These are phyloP conservation scores for Pollenia griseotomentosa DNA, from an alignment of 2,888 invertebrate species.

Conservation along the genomic window DNA sequence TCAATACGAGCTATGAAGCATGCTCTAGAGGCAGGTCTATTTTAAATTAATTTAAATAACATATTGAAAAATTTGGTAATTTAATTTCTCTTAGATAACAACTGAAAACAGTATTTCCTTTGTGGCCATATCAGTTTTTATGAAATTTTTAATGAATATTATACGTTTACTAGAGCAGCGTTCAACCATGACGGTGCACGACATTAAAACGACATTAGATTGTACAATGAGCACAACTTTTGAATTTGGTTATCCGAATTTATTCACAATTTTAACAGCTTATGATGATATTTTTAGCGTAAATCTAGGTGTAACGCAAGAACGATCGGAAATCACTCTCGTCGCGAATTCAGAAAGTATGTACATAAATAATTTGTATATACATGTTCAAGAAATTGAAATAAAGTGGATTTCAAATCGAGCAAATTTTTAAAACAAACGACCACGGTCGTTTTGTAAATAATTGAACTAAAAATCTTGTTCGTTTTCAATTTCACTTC, in stretches of 20 bases:
- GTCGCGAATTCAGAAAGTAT: slow-evolving; percentile 81
- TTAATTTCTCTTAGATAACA: slow-evolving; percentile 77
- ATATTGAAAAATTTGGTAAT: neutral
- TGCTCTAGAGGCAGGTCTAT: slow-evolving; percentile 80
- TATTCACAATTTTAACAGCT: slow-evolving; percentile 80
- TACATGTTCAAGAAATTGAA: no score
- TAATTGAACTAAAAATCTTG: no score
- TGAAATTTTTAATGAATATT: slow-evolving; percentile 81
- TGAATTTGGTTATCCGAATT: slow-evolving; percentile 82
- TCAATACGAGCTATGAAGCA: slow-evolving; percentile 82
- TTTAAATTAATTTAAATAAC: neutral
- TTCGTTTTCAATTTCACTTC: no score
- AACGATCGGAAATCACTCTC: slow-evolving; percentile 81
- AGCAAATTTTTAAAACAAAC: no score
- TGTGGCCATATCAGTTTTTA: slow-evolving; percentile 80
- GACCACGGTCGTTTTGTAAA: no score
- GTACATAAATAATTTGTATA: slow-evolving; percentile 52
- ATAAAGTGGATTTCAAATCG: no score
- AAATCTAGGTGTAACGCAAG: slow-evolving; percentile 79
- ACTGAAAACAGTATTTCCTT: slow-evolving; percentile 76
- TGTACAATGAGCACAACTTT: slow-evolving; percentile 80
- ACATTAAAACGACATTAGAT: slow-evolving; percentile 80
- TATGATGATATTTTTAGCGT: slow-evolving; percentile 82
- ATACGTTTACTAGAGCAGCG: slow-evolving; percentile 81
- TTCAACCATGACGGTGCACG: slow-evolving; percentile 79